These are phyloP conservation scores for Hippocampus zosterae DNA, from an alignment of 2,113 vertebrate genomes.

Conservation along the genomic window DNA sequence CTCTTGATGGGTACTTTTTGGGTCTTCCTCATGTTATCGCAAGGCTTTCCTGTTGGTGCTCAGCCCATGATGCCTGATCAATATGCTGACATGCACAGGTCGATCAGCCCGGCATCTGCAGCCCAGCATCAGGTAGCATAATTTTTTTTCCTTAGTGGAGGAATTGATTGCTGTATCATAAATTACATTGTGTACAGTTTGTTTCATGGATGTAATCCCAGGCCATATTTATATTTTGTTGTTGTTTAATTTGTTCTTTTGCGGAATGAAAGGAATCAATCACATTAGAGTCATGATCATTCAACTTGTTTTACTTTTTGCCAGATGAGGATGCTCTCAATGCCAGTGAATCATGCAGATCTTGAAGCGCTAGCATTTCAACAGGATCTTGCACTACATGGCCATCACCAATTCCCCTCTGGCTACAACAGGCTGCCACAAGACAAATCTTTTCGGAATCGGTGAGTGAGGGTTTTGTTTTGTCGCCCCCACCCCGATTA, in stretches of 20 bases:
- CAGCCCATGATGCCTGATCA: slow-evolving; percentile 82
- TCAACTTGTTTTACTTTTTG: background rate
- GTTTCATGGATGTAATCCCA: background rate
- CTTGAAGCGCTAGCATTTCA: slow-evolving; percentile 83
- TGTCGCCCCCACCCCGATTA: background rate
- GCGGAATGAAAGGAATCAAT: background rate
- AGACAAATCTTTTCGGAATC: slow-evolving; percentile 85
- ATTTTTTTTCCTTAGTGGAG: background rate
- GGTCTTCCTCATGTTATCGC: background rate
- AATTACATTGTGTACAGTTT: background rate
- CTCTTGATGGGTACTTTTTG: background rate
- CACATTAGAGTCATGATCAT: background rate
- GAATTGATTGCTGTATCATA: background rate
- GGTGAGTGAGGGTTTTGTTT: slow-evolving; percentile 60
- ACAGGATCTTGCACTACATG: slow-evolving; percentile 84
- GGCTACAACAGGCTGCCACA: slow-evolving; percentile 81
- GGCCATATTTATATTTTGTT: background rate
- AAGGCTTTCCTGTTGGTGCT: slow-evolving; percentile 81
- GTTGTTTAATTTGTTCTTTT: background rate
- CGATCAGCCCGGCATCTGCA: slow-evolving; percentile 78
- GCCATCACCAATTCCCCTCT: slow-evolving; percentile 81
- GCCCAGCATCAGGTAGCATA: slow-evolving; percentile 63
- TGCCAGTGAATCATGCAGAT: slow-evolving; percentile 83
- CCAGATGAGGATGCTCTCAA: slow-evolving; percentile 78
- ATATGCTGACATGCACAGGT: slow-evolving; percentile 81